phyloP scores from a whole-genome alignment of 2,113 vertebrate genomes.

The Prolemur simus region DNA sequence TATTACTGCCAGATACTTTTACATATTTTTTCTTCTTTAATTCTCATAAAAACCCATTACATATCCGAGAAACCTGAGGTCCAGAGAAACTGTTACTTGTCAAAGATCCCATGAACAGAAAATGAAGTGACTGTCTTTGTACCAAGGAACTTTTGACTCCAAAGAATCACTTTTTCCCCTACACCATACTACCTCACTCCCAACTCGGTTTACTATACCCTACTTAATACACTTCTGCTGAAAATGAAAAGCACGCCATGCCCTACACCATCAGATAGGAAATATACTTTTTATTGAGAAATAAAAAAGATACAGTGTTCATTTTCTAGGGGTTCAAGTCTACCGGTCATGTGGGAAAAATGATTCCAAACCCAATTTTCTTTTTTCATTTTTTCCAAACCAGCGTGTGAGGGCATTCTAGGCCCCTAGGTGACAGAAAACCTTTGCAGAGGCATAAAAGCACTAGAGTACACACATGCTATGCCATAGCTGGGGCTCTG shows the following conservation, averaged over 20 bases:
- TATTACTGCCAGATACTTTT: neutral
- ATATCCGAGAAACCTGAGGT: neutral
- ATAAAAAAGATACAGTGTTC: neutral
- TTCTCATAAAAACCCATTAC: neutral
- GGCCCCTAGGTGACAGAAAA: neutral
- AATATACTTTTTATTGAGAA: neutral
- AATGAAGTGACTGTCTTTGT: neutral
- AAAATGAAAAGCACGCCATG: neutral
- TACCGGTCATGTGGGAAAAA: neutral
- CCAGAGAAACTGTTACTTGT: neutral
- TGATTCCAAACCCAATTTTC: neutral
- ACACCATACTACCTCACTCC: neutral
- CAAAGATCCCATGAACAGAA: neutral
- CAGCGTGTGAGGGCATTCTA: no score
- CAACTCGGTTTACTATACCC: neutral
- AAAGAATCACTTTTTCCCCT: neutral
- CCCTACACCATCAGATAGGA: constrained; percentile 9
- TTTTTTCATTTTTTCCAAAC: neutral
- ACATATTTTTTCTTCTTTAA: neutral
- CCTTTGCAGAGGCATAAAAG: neutral
- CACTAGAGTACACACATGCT: no score
- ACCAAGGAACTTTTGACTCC: neutral
- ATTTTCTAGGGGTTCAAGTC: constrained; percentile 31
- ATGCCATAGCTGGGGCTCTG: neutral
- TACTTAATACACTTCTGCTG: constrained; percentile 9